Evolutionary conservation across 2,888 invertebrate species (phyloP).

Genomic region (Apoderus coryli): DNA sequence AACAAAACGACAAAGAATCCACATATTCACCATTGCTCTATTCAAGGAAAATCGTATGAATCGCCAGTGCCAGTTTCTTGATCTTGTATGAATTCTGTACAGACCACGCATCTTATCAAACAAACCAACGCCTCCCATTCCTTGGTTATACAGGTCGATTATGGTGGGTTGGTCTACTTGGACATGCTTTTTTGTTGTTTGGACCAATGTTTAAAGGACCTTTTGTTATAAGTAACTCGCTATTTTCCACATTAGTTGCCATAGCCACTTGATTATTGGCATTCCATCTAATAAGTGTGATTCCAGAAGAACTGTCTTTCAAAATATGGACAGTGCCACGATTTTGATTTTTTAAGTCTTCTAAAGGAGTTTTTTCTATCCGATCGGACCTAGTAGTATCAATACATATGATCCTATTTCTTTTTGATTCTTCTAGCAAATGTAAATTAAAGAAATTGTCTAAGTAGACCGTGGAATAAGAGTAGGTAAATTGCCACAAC

Average conservation of each 20-base stretch:
- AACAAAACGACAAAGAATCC: neutral
- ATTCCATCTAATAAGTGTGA: no score
- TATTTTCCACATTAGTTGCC: conserved; percentile 1
- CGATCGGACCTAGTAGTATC: neutral
- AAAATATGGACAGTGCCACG: neutral
- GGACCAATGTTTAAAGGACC: no score
- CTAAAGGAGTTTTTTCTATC: neutral
- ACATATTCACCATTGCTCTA: conserved; percentile 1
- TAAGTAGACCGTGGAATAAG: neutral
- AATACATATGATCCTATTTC: neutral
- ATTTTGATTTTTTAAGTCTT: neutral
- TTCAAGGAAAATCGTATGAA: conserved; percentile 1
- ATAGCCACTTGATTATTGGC: neutral
- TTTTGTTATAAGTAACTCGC: neutral
- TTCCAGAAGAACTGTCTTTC: neutral
- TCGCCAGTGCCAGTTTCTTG: conserved; percentile 2
- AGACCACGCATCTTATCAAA: no score
- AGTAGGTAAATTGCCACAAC: conserved; percentile 2
- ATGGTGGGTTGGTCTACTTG: neutral
- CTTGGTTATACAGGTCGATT: neutral
- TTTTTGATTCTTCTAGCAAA: neutral
- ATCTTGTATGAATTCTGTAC: neutral
- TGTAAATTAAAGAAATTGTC: conserved; percentile 1
- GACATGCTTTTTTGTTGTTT: neutral
- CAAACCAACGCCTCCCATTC: no score